These are phyloP conservation scores for Salvator merianae DNA, from an alignment of 2,113 vertebrate species.

Conservation along the genomic window DNA sequence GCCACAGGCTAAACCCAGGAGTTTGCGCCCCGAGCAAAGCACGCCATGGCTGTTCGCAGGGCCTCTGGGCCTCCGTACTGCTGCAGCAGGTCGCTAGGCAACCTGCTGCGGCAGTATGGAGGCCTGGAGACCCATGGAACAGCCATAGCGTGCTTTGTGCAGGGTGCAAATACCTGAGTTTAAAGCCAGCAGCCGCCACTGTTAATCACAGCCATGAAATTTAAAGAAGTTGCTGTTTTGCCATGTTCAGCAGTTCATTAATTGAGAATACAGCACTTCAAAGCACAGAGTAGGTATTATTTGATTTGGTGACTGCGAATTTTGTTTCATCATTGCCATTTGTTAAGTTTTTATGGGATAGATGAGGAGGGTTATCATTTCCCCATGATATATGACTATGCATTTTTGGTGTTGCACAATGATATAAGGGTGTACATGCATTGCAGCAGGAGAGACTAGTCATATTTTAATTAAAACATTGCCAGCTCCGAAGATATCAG, in stretches of 20 bases:
- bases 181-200: too few relatives aligned
- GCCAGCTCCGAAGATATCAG: constrained; percentile 18
- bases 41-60: too few relatives aligned
- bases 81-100: too few relatives aligned
- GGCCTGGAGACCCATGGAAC: too few relatives aligned
- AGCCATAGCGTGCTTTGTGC: too few relatives aligned
- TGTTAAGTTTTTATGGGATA: constrained; percentile 41
- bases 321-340: constrained; percentile 49
- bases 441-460: constrained; percentile 28
- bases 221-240: constrained; percentile 40
- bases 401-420: constrained; percentile 32
- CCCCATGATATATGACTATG: constrained; percentile 37
- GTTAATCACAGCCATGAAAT: background rate
- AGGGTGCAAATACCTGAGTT: too few relatives aligned
- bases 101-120: too few relatives aligned
- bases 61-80: too few relatives aligned
- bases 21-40: too few relatives aligned
- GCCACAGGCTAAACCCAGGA: too few relatives aligned
- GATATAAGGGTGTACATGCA: background rate
- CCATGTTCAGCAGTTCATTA: constrained; percentile 41
- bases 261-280: constrained; percentile 40
- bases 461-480: constrained; percentile 39
- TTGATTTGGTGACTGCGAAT: constrained; percentile 40
- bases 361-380: constrained; percentile 28
- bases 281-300: constrained; percentile 40